phyloP scores from a whole-genome alignment of 2,797 vertebrate species.

The Artibeus lituratus region DNA sequence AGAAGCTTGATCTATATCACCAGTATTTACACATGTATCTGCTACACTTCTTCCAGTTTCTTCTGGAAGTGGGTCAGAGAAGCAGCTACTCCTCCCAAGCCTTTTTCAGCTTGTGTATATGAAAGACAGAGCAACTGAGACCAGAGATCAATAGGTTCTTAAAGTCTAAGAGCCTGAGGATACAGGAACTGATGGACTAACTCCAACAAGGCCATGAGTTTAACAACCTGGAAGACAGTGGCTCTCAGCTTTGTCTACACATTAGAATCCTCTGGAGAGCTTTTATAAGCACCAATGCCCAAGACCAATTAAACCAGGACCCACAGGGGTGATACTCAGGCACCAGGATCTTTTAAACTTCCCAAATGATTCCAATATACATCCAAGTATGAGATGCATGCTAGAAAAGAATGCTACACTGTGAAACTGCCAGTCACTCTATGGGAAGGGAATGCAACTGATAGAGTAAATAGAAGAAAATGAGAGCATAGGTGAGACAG shows the following conservation, averaged over 20 bases:
- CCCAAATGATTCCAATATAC: not conserved
- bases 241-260: not conserved
- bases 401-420: not conserved
- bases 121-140: slow-evolving; percentile 19
- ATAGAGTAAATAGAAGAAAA: not conserved
- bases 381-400: not conserved
- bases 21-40: slow-evolving; percentile 10
- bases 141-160: not conserved
- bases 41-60: slow-evolving; percentile 39
- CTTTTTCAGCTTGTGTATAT: not conserved
- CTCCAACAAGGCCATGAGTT: not conserved
- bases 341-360: not conserved
- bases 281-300: not conserved
- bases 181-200: not conserved
- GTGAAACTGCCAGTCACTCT: not conserved
- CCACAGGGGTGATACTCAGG: not conserved
- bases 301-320: not conserved
- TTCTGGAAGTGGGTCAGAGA: slow-evolving; percentile 37
- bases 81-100: not conserved
- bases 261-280: not conserved
- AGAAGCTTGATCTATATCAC: slow-evolving; percentile 9
- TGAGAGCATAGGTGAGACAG: not conserved
- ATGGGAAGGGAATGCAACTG: not conserved
- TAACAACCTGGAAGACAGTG: not conserved
- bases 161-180: slow-evolving; percentile 7